Base-by-base conservation (phyloP, 2,797 vertebrate species). In the Enteromius unitaeniatus region DNA sequence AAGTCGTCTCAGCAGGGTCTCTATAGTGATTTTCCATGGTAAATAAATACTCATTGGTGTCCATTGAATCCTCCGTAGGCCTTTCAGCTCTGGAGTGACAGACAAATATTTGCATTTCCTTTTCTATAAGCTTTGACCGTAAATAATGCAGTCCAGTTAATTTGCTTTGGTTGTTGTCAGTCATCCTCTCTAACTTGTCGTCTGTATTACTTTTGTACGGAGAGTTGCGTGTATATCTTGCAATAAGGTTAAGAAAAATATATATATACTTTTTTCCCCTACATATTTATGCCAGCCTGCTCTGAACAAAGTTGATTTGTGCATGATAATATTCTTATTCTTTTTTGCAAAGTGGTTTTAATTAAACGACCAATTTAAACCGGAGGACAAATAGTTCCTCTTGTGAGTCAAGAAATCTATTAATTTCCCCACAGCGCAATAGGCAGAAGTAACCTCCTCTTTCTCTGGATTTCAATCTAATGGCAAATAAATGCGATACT, bases 321-420 rank as follows among this genome's bases (percentile, higher is more conserved):
- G 90, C 86, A 88, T 47, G 89, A 89, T 91, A 90, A 92, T 93
- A 90, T 91, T 91, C 91, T 92, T 89, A 90, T 93, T 91, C 23
- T 17, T 84, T 83, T 87, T 88, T 31, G 90, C 90, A 87, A 91
- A 92, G 91, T 89, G 91, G 89, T 91, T 93, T 91, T 94, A 94
- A 94, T 94, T 94, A 94, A 93, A 90, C 88, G 69, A 81, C 91
- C 89, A 91, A 88, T 91, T 93, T 92, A 91, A 94, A 94, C 74
- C 92, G 89, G 91, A 94, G 92, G 92, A 90, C 91, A 93, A 93
- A 91, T 84, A 85, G 88, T 89, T 93, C 89, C 93, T 93, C 92
- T 90, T 51, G 93, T 94, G 93, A 93, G 89, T 90, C 82, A 60
- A 84, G 81, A 92, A 93, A 95, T 93, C 92, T 92, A 94, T 94